Evolutionary conservation across 2,888 invertebrate genomes (phyloP), one percentile per base, ranked within the genome.

Genomic region (Meandrusa payeni): DNA sequence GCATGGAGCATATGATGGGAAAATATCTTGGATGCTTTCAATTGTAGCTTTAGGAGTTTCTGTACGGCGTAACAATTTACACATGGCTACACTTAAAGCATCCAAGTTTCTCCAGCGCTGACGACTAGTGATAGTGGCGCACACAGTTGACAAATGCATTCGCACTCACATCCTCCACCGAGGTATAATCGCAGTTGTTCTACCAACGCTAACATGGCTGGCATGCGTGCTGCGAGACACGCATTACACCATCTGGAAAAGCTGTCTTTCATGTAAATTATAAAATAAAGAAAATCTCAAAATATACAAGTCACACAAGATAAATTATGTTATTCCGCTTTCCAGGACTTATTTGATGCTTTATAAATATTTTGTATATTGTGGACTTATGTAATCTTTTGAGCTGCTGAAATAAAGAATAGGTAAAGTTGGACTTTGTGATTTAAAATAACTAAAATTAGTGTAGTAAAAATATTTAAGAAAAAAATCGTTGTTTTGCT

Each of bases 191-290:
- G 83, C 55, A 87, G 85, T 71, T 86, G 85, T 74, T 86, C 86
- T 74, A 87, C 86, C 83, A 87, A 79, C 76, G 86, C 86, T 85
- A 87, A 80, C 86, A 87, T 87, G 77, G 76, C 71, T 78, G 82
- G 80, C 77, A 64, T 68, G 76, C 68, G 76, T 72, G 76, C 75
- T 69, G 66, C 69, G 66, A 69, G 71, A 74, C 74, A 79, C 76
- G 74, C 77, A 71, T 82, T 76, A 86, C 83, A 73, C 79, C 86
- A 85, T 81, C 86, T 85, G 85, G 73, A 82, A 83, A 73, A 72
- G 76, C 76, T 68, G 72, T 62, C n/a, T 62, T 64, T 61, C 66
- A 66, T 66, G 68, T 61, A 75, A 68, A 56, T 19, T 32, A 10
- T 20, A 11, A 62, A 61, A 54, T 40, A 41, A 50, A 50, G 51